Evolutionary conservation across 1,140 invertebrate genomes (phyloP), one percentile per base, ranked within the genome.

Genomic region (Nomia melanderi): DNA sequence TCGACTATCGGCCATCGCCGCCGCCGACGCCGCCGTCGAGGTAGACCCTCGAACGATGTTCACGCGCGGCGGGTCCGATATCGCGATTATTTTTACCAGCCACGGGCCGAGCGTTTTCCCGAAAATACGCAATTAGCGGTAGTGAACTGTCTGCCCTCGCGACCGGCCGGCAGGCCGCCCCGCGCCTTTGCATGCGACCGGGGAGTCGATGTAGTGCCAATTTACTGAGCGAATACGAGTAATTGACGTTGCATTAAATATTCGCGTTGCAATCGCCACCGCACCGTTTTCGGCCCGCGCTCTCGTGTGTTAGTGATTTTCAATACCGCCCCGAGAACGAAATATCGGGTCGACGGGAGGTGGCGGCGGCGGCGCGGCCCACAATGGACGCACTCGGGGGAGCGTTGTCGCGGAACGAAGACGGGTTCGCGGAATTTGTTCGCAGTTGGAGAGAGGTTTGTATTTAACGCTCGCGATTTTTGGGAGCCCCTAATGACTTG

Each of bases 171-270:
- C 6, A 7, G 8, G 36, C 1, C 6, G 1, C 5, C 36, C 27
- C 47, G 47, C 47, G 23, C 77, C 62, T 83, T 83, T 83, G 50
- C 31, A 36, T 62, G 60, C 65, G 44, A 36, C 29, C 67, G 79
- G 57, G 53, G 80, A 84, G 83, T 84, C 82, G 82, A 84, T 84
- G 80, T 74, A 82, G 66, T 74, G 73, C 72, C 72, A 84, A 84
- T 84, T 83, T 69, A 77, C 72, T 41, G 63, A 79, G 44, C 71
- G 73, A 79, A 79, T 79, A 69, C 81, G 59, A 72, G 73, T 84
- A 83, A 84, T 84, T 84, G 82, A 80, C 78, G 76, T 84, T 83
- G 79, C 82, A 84, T 84, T 75, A 84, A 84, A 83, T 79, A 84
- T 84, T 83, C 82, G 71, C 57, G 69, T 81, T 83, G 73, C 81